These are phyloP conservation scores for Lydus trimaculatus DNA, from an alignment of 2,888 invertebrate genomes.

Conservation along the genomic window DNA sequence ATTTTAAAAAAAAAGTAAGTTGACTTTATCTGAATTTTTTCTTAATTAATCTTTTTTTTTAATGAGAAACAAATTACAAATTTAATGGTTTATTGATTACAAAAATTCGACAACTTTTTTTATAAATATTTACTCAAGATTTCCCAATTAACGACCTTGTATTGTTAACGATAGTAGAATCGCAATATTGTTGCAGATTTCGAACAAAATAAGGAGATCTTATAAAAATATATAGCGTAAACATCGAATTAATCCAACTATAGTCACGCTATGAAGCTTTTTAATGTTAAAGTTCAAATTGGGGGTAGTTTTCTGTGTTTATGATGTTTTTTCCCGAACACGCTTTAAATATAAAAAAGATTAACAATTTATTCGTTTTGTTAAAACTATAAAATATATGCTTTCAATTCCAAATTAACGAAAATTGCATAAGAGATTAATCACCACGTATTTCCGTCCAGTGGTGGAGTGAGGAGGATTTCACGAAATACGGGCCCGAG, in stretches of 20 bases:
- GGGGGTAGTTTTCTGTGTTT: background rate
- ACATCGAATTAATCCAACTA: background rate
- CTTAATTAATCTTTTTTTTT: too few relatives aligned
- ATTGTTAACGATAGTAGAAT: background rate
- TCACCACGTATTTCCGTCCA: too few relatives aligned
- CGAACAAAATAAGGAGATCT: background rate
- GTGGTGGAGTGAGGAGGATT: too few relatives aligned
- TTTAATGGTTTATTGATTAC: too few relatives aligned
- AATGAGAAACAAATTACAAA: too few relatives aligned
- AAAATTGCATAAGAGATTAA: background rate
- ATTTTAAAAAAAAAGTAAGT: background rate
- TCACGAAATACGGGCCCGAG: too few relatives aligned
- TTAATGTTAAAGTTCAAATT: slow-evolving; percentile 10
- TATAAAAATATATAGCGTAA: background rate
- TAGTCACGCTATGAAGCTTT: background rate
- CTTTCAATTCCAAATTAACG: background rate
- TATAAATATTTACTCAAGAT: background rate
- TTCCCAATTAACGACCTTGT: background rate
- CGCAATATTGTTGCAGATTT: background rate
- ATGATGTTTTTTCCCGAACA: too few relatives aligned
- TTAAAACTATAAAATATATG: background rate
- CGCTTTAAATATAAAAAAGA: too few relatives aligned
- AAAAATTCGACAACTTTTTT: too few relatives aligned
- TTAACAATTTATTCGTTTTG: too few relatives aligned
- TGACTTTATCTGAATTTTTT: background rate